Evolutionary conservation across 2,888 invertebrate genomes (phyloP).

Genomic region (Sympetrum striolatum): DNA sequence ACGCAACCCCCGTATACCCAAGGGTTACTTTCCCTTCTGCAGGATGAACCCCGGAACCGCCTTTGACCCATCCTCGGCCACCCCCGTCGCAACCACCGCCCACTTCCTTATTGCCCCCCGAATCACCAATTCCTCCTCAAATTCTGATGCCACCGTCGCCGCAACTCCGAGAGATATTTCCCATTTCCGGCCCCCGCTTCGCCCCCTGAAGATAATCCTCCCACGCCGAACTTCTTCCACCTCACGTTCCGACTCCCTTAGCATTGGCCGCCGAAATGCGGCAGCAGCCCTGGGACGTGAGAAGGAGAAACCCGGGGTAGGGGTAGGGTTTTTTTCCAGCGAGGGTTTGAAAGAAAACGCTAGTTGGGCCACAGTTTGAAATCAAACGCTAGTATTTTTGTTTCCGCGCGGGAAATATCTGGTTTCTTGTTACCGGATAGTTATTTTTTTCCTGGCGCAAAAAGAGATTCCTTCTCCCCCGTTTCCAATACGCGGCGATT

Average conservation of each 20-base stretch:
- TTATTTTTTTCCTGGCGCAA: not conserved
- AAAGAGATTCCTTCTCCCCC: not conserved
- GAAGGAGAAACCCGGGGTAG: not conserved
- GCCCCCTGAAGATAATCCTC: not conserved
- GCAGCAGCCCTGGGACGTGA: not conserved
- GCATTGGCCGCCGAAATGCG: not conserved
- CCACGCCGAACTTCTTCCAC: not conserved
- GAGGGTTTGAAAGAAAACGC: not conserved
- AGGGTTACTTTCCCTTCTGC: no score
- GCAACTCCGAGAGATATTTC: not conserved
- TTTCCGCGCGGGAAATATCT: not conserved
- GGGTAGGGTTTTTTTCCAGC: not conserved
- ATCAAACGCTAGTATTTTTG: not conserved
- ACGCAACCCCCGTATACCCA: no score
- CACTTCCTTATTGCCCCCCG: not conserved
- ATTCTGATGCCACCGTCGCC: not conserved
- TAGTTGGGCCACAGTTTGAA: not conserved
- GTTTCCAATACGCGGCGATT: not conserved
- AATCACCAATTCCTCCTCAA: not conserved
- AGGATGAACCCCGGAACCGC: no score
- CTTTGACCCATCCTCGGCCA: no score
- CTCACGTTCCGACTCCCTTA: not conserved
- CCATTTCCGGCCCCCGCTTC: conserved; percentile 18
- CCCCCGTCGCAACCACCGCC: not conserved
- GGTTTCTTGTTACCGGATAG: not conserved